Evolutionary conservation across 2,113 vertebrate genomes (phyloP), one percentile per base, ranked within the genome.

Genomic region (Nibea coibor): DNA sequence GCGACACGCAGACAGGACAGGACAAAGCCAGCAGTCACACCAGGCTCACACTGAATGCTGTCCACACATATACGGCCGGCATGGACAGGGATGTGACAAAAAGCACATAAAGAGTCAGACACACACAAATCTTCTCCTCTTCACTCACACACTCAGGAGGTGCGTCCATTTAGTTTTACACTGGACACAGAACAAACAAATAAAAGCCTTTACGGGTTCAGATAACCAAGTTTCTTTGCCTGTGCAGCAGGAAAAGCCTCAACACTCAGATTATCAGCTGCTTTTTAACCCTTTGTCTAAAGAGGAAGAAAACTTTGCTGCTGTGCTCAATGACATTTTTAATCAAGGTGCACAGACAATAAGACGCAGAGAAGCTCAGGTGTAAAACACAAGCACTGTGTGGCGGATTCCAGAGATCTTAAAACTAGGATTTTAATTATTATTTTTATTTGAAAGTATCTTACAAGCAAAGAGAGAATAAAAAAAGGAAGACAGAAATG

Each of bases 11-110:
- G 24, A 51, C 72, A 39, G 48, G 64, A 43, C 42, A 48, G 43
- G 2, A 77, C 69, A 75, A 66, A 83, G 57, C 43, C 64, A 63
- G 62, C 12, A 45, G n/a, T 68, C 28, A 43, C 31, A 15, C 35
- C 61, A 26, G 53, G 51, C 24, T 69, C 57, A 43, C 35, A 66
- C 1, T 72, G 5, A 54, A 17, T 81, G 39, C 4, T 78, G 47
- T 71, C 47, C 22, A 4, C 54, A 19, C 57, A 45, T n/a, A 47
- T 4, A 39, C 35, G 14, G 53, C 0, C 4, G 43, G 61, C 14
- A 42, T 10, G 4, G 26, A 0, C 47, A 24, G 28, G 28, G 45
- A 59, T 11, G 22, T 74, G 45, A 59, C 64, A 68, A 15, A 59
- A 22, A 26, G 39, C 26, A n/a, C 39, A 16, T 4, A 15, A 59